Percentiles rank a stretch among this genome's conserved stretches.
Conservation (phyloP, 2,797 vertebrate species). For the Gallirallus australis region DNA sequence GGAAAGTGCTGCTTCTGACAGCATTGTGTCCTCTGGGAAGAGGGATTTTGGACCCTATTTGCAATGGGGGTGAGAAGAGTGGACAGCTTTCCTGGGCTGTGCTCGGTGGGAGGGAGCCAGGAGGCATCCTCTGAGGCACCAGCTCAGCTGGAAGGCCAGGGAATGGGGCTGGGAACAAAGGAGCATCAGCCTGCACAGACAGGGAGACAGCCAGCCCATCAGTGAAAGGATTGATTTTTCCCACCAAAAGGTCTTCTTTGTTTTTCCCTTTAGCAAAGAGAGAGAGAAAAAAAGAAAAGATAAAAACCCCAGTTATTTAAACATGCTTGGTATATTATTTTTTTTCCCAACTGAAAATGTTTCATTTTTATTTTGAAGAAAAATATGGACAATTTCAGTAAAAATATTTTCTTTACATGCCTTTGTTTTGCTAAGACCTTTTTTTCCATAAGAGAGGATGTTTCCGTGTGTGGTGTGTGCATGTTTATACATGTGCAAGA, state of each 20-base stretch:
- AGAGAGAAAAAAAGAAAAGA: neutral
- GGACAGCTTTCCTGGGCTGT: slow-evolving; percentile 8
- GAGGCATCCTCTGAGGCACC: slow-evolving; percentile 55
- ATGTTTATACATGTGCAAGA: neutral
- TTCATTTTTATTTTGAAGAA: neutral
- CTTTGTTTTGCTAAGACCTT: neutral
- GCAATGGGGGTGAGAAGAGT: neutral
- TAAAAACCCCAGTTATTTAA: neutral
- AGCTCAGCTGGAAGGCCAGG: slow-evolving; percentile 60
- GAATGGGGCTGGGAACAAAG: slow-evolving; percentile 54
- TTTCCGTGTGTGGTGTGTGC: neutral
- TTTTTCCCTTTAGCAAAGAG: neutral
- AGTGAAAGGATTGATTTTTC: slow-evolving; percentile 55
- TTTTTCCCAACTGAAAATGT: neutral
- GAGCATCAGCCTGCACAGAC: slow-evolving; percentile 34
- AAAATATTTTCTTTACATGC: neutral
- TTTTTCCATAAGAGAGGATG: neutral
- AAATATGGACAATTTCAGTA: neutral
- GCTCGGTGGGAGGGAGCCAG: neutral
- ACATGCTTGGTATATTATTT: neutral
- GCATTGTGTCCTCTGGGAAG: neutral
- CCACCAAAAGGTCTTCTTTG: slow-evolving; percentile 48
- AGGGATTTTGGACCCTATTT: neutral
- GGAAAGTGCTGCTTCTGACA: neutral
- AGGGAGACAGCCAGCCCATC: slow-evolving; percentile 53